phyloP scores from a whole-genome alignment of 2,888 invertebrate genomes.

The Teleiodes luculella region DNA sequence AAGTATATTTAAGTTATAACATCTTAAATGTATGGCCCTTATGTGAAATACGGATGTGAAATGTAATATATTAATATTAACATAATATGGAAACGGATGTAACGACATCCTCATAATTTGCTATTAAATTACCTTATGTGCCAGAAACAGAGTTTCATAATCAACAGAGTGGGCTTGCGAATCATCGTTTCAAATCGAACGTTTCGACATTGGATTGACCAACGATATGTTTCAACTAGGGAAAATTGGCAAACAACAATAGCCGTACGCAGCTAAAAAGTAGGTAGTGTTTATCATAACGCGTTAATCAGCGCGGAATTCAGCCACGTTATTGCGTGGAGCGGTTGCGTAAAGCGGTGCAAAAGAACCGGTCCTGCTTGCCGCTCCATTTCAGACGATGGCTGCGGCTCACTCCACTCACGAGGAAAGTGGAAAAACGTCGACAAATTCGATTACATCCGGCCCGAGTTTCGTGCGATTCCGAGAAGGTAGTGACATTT shows the following conservation, averaged over 20 bases:
- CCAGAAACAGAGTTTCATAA: conserved; percentile 8
- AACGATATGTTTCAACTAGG: conserved; percentile 14
- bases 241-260: conserved; percentile 31
- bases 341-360: conserved; percentile 64
- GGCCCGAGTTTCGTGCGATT: conserved; percentile 20
- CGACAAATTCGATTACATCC: conserved; percentile 28
- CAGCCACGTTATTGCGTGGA: conserved; percentile 63
- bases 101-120: neutral
- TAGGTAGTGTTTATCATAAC: conserved; percentile 54
- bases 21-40: neutral
- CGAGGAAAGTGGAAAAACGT: conserved; percentile 44
- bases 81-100: conserved; percentile 1
- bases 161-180: conserved; percentile 4
- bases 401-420: conserved; percentile 24
- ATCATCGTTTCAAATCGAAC: conserved; percentile 8
- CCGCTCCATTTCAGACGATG: conserved; percentile 65
- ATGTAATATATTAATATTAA: neutral
- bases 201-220: conserved; percentile 17
- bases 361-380: conserved; percentile 57
- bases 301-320: conserved; percentile 63
- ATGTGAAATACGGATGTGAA: neutral
- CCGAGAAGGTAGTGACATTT: conserved; percentile 35
- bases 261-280: conserved; percentile 39
- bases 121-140: neutral
- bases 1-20: too few species aligned